phyloP scores from a whole-genome alignment of 2,113 vertebrate species.

The Bubalus kerabau region DNA sequence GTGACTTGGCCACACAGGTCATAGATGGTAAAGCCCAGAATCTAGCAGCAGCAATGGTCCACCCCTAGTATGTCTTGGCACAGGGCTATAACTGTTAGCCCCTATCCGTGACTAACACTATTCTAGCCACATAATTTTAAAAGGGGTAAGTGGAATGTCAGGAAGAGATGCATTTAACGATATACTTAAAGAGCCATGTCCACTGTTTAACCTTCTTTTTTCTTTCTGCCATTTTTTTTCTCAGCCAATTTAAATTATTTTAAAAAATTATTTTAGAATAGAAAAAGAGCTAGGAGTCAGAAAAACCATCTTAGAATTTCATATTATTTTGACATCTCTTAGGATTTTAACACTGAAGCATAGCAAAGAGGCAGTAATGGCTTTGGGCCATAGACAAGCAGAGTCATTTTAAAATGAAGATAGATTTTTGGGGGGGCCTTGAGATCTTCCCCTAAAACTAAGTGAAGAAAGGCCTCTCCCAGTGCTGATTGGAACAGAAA shows the following conservation, averaged over 20 bases:
- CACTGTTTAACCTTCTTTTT: background rate
- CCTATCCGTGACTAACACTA: background rate
- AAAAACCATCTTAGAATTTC: background rate
- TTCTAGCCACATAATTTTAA: conserved; percentile 28
- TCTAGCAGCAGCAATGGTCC: background rate
- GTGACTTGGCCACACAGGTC: background rate
- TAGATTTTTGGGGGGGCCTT: background rate
- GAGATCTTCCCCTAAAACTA: background rate
- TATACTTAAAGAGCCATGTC: background rate
- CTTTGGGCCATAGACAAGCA: background rate
- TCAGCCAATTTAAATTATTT: conserved; percentile 6
- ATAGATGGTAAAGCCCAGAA: background rate
- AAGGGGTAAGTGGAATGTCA: conserved; percentile 11
- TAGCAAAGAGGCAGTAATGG: background rate
- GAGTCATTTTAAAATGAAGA: background rate
- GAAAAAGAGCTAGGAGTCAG: background rate
- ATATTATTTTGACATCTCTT: background rate
- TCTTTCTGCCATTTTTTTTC: background rate
- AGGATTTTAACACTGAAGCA: background rate
- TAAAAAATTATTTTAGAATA: background rate
- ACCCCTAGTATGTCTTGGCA: background rate
- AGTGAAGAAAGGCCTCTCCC: background rate
- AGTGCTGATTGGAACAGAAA: background rate
- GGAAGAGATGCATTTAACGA: conserved; percentile 1
- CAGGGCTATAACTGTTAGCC: background rate